These are phyloP conservation scores for Ptiloglossa arizonensis DNA, from an alignment of 1,140 invertebrate genomes.

Conservation along the genomic window DNA sequence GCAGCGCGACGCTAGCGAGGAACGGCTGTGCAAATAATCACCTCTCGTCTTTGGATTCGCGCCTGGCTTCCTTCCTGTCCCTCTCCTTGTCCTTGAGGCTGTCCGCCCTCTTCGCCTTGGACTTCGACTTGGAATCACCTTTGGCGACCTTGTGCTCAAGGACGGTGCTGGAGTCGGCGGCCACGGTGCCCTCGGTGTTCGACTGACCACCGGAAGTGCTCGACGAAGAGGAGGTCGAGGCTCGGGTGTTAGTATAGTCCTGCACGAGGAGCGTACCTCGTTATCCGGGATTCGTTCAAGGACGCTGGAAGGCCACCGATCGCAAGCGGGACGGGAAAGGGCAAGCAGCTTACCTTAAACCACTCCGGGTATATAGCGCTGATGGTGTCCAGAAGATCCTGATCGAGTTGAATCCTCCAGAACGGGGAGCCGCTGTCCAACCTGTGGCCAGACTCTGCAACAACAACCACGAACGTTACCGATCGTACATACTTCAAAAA, in stretches of 20 bases:
- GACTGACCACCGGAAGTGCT: conserved; percentile 63
- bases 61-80: conserved; percentile 72
- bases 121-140: conserved; percentile 69
- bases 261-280: conserved; percentile 60
- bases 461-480: not conserved
- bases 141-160: conserved; percentile 71
- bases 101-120: conserved; percentile 74
- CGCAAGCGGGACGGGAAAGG: not conserved
- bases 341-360: conserved; percentile 85
- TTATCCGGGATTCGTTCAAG: conserved; percentile 55
- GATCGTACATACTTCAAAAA: too few relatives aligned
- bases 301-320: conserved; percentile 34
- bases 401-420: conserved; percentile 94
- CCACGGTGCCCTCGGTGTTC: conserved; percentile 62
- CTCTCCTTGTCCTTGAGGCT: conserved; percentile 71
- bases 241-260: conserved; percentile 78
- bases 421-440: conserved; percentile 90
- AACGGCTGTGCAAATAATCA: conserved; percentile 47
- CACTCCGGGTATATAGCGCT: conserved; percentile 95
- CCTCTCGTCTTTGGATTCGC: conserved; percentile 75
- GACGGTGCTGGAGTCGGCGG: conserved; percentile 67
- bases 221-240: conserved; percentile 72
- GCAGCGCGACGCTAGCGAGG: not conserved
- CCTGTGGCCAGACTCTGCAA: conserved; percentile 90
- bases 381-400: conserved; percentile 94